phyloP scores from a whole-genome alignment of 2,888 invertebrate genomes.

The Polyommatus iphigenia region DNA sequence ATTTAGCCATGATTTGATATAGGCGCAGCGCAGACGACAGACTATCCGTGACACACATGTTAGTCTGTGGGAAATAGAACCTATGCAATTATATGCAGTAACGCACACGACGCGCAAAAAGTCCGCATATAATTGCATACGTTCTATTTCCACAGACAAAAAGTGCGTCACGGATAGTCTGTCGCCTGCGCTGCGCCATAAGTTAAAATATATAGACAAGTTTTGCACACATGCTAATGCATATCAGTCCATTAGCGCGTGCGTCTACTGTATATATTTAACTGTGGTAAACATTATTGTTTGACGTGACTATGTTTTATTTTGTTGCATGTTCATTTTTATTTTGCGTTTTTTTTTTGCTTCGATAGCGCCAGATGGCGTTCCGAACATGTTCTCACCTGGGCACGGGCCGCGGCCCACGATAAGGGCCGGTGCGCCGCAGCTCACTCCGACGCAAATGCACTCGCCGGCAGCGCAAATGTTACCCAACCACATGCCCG shows the following conservation, averaged over 20 bases:
- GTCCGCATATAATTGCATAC: too few relatives aligned
- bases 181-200: too few relatives aligned
- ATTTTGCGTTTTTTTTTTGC: conserved; percentile 63
- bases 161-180: too few relatives aligned
- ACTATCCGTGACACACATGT: too few relatives aligned
- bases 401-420: conserved; percentile 64
- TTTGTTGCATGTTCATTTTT: conserved; percentile 61
- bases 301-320: conserved; percentile 46
- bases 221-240: too few relatives aligned
- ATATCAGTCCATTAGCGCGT: background rate
- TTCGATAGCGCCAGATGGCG: conserved; percentile 72
- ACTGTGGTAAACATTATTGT: background rate
- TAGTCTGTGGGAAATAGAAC: too few relatives aligned
- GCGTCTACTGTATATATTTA: background rate
- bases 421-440: conserved; percentile 60
- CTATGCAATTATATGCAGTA: too few relatives aligned
- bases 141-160: too few relatives aligned
- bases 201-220: too few relatives aligned
- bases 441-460: conserved; percentile 51
- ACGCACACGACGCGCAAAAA: too few relatives aligned
- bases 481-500: conserved; percentile 46
- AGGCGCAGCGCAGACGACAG: too few relatives aligned
- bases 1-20: too few relatives aligned
- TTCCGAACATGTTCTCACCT: conserved; percentile 73
- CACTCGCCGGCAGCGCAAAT: conserved; percentile 52